Conservation (phyloP, 2,888 invertebrate genomes). For the Apomyelois bistriatella region DNA sequence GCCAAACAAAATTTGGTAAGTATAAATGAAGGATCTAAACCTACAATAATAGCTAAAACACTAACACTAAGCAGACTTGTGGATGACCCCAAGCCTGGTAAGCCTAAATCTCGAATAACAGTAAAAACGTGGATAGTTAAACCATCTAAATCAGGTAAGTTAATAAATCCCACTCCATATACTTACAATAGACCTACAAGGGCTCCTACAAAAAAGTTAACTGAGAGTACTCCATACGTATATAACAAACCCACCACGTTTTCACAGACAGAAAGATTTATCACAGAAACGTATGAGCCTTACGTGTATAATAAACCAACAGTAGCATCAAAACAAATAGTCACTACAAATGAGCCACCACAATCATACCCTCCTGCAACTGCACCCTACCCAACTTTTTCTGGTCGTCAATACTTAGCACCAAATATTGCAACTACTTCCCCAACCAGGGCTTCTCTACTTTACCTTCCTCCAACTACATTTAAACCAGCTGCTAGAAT, state of each 20-base stretch:
- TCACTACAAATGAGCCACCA: constrained; percentile 34
- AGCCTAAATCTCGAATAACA: constrained; percentile 62
- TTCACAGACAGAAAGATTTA: constrained; percentile 27
- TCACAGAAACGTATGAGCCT: constrained; percentile 29
- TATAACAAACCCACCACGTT: constrained; percentile 40
- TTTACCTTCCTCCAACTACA: constrained; percentile 55
- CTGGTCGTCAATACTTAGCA: constrained; percentile 36
- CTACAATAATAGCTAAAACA: constrained; percentile 62
- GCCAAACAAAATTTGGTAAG: constrained; percentile 68
- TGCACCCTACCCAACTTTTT: constrained; percentile 38
- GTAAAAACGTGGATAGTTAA: constrained; percentile 72
- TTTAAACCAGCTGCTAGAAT: constrained; percentile 49
- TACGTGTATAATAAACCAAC: constrained; percentile 38
- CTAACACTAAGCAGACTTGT: constrained; percentile 56
- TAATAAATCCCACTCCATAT: constrained; percentile 52
- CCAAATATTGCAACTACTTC: constrained; percentile 29
- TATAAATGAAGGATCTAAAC: constrained; percentile 37
- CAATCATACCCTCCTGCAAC: constrained; percentile 37
- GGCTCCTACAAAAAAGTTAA: constrained; percentile 35
- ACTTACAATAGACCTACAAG: constrained; percentile 46
- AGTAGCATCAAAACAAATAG: constrained; percentile 35
- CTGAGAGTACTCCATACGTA: constrained; percentile 45
- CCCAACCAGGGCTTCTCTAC: constrained; percentile 45
- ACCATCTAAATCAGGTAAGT: constrained; percentile 54
- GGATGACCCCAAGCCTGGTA: constrained; percentile 50